phyloP scores from a whole-genome alignment of 2,888 invertebrate genomes.

The Podabrus alpinus region DNA sequence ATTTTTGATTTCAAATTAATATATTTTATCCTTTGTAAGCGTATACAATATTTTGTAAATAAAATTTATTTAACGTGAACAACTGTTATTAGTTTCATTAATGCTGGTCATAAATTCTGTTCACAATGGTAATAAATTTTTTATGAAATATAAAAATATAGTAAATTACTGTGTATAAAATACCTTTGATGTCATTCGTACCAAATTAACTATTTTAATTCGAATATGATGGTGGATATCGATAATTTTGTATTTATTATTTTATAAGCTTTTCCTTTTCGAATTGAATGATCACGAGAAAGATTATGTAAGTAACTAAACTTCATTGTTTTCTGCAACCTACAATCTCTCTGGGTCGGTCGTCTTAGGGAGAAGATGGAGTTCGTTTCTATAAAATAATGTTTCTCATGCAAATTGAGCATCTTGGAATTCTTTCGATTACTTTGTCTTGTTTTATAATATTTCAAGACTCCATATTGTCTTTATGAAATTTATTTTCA shows the following conservation, averaged over 20 bases:
- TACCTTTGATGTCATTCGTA: neutral
- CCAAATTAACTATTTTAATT: neutral
- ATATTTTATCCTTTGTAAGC: neutral
- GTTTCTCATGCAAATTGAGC: neutral
- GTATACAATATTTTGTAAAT: neutral
- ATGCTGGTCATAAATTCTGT: neutral
- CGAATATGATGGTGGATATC: too few species aligned
- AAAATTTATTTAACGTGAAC: neutral
- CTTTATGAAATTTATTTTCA: neutral
- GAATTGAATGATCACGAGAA: neutral
- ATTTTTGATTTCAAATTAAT: neutral
- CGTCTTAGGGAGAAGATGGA: neutral
- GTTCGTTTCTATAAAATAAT: neutral
- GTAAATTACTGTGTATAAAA: neutral
- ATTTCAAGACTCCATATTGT: neutral
- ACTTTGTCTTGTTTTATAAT: neutral
- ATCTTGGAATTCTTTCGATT: neutral
- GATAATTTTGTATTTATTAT: neutral
- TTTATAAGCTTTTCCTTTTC: neutral
- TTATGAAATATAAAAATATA: neutral
- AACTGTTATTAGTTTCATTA: neutral
- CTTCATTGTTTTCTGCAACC: neutral
- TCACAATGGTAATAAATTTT: neutral
- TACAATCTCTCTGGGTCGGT: neutral
- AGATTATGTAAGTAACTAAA: neutral